Evolutionary conservation across 2,113 vertebrate species (phyloP), one percentile per base, ranked within the genome.

Genomic region (Laterallus jamaicensis): DNA sequence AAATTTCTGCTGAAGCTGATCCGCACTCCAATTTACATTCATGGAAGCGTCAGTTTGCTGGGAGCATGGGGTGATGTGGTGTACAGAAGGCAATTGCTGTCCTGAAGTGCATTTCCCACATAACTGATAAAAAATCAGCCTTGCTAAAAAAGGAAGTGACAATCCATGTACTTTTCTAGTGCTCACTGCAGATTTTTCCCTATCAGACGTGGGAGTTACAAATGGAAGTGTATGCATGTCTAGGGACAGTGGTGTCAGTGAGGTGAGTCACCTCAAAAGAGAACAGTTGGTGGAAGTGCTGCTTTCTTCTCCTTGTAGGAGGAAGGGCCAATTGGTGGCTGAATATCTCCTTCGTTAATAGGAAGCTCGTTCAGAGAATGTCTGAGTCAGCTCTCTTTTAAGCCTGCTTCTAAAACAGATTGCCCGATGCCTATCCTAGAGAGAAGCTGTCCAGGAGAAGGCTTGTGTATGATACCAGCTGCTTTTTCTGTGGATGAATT

Each of bases 1-100:
- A 97, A 85, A 96, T 78, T 95, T 97, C 87, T 96, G 93, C 95
- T 97, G 94, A 97, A 94, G 89, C 80, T 97, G 91, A 95, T 69
- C 56, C 82, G 37, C n/a, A 5, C 13, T 91, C 40, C 28, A 39
- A 0, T 59, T 84, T 54, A 8, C 49, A 12, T 82, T 68, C 54
- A 14, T 47, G 28, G 42, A 92, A 81, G n/a, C 21, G 44, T 84
- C 60, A 64, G 37, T 76, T 84, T 90, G 50, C 78, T 73, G 35
- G 79, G 62, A 91, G 58, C 68, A 32, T 47, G 40, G 52, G 92
- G 75, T 93, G 94, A 93, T 95, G 82, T 85, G 91, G 22, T 64
- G 31, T 54, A 64, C 39, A 69, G 58, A 49, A 75, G 63, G 63
- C 96, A 93, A 3, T 86, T 91, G 39, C 71, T 95, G 73, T 95